These are phyloP conservation scores for Silurus lanzhouensis DNA, from an alignment of 2,797 vertebrate genomes.

Conservation along the genomic window DNA sequence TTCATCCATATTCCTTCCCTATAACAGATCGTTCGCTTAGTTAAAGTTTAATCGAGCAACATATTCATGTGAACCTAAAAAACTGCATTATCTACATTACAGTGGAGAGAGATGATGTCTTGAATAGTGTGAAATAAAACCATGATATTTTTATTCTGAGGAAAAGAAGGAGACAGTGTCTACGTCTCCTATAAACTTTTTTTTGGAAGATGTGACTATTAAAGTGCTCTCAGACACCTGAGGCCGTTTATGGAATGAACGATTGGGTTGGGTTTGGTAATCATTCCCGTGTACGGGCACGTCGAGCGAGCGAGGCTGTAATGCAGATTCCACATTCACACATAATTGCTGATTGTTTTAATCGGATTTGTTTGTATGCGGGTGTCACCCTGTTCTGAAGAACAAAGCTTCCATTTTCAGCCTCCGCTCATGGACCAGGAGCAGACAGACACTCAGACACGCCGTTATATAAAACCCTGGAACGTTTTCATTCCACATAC, in stretches of 20 bases:
- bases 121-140: background rate
- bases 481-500: background rate
- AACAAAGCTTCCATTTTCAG: constrained; percentile 27
- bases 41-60: background rate
- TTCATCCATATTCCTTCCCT: background rate
- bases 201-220: background rate
- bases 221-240: background rate
- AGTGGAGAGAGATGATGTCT: background rate
- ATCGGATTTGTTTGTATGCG: background rate
- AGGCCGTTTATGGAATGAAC: background rate
- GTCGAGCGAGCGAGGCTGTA: background rate
- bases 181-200: no score
- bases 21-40: background rate
- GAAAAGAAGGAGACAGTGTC: background rate
- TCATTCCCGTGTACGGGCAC: background rate
- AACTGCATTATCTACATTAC: background rate
- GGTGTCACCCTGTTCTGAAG: constrained; percentile 9
- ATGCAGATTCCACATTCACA: background rate
- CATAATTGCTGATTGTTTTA: constrained; percentile 5
- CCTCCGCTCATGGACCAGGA: background rate
- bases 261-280: background rate
- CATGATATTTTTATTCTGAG: background rate
- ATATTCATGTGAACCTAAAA: background rate
- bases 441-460: background rate
- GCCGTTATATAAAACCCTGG: background rate